Percentiles rank a stretch among this genome's conserved stretches.
phyloP scores from a whole-genome alignment of 1,140 invertebrate species.

The Ceratina australensis region DNA sequence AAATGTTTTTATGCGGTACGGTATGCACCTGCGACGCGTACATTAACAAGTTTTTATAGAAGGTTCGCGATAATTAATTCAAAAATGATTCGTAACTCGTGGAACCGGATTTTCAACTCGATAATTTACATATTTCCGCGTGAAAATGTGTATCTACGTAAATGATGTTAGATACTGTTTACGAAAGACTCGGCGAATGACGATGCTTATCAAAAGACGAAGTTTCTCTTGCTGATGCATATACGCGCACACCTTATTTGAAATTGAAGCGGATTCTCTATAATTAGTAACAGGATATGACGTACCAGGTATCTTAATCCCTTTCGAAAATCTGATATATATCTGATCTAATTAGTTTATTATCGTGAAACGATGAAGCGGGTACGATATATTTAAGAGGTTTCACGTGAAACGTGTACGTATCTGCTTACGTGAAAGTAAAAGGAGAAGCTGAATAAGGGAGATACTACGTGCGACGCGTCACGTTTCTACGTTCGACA shows the following conservation, averaged over 20 bases:
- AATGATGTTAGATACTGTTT: neutral
- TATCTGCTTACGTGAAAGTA: neutral
- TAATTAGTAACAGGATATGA: too few species aligned
- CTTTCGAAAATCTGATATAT: neutral
- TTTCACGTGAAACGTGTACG: neutral
- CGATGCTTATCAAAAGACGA: neutral
- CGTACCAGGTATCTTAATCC: too few species aligned
- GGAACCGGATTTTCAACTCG: neutral
- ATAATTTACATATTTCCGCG: neutral
- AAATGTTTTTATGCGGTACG: too few species aligned
- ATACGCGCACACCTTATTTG: too few species aligned
- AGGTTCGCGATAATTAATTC: neutral
- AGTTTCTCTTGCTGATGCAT: too few species aligned
- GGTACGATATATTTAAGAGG: neutral
- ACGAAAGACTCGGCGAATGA: neutral
- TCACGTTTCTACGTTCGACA: neutral
- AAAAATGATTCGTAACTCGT: neutral
- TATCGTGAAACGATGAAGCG: neutral
- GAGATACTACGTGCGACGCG: neutral
- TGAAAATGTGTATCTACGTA: constrained; percentile 7
- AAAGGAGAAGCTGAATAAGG: neutral
- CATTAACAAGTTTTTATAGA: too few species aligned
- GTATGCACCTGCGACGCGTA: too few species aligned
- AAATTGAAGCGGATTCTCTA: too few species aligned
- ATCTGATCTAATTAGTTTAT: neutral